phyloP scores from a whole-genome alignment of 2,888 invertebrate species.

The Tiliacea citrago region DNA sequence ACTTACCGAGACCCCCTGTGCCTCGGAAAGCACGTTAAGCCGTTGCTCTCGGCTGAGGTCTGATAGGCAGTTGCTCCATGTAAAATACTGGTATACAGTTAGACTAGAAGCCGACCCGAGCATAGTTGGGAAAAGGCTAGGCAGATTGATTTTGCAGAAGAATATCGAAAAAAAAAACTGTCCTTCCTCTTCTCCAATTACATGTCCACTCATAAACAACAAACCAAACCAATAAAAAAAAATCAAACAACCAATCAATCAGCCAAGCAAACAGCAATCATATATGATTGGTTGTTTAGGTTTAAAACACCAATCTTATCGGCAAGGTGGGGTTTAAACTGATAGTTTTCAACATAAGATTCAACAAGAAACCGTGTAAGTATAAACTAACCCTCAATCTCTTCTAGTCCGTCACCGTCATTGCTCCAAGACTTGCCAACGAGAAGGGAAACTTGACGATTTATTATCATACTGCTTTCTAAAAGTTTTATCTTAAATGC shows the following conservation, averaged over 20 bases:
- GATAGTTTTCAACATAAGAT: not conserved
- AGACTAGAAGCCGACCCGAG: no score
- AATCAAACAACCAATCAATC: no score
- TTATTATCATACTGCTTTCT: constrained; percentile 87
- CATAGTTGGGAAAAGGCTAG: no score
- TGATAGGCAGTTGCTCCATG: no score
- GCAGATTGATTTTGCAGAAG: no score
- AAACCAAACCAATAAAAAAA: no score
- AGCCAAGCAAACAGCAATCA: no score
- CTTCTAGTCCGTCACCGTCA: constrained; percentile 68
- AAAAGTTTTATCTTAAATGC: constrained; percentile 87
- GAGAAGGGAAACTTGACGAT: constrained; percentile 84
- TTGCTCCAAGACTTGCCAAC: constrained; percentile 76
- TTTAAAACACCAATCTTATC: not conserved
- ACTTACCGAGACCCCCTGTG: no score
- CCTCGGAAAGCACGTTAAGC: no score
- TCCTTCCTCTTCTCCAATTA: not conserved
- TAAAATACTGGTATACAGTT: no score
- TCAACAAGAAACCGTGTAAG: not conserved
- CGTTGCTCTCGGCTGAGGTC: no score
- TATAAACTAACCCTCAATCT: constrained; percentile 14
- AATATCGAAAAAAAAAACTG: not conserved
- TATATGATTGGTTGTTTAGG: not conserved
- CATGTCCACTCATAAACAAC: not conserved
- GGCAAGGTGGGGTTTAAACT: not conserved